Evolutionary conservation across 2,888 invertebrate genomes (phyloP).

Genomic region (Athripsodes cinereus): DNA sequence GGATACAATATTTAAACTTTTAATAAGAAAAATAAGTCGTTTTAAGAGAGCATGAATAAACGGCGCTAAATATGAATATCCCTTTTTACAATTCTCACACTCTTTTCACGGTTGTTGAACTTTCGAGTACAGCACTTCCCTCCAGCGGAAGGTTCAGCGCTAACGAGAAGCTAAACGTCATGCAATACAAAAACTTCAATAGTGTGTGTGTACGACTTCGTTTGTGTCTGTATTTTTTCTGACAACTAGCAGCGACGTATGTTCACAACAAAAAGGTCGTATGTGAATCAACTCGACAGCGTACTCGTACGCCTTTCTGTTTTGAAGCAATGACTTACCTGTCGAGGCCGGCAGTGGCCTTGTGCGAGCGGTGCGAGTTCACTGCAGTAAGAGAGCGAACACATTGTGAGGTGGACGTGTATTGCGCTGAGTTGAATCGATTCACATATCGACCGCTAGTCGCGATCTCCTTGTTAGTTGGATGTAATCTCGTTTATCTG

Average conservation of each 20-base stretch:
- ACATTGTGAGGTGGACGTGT: constrained; percentile 35
- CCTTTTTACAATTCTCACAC: neutral
- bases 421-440: constrained; percentile 32
- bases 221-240: constrained; percentile 41
- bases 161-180: constrained; percentile 29
- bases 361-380: constrained; percentile 51
- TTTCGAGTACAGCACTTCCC: constrained; percentile 6
- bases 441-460: constrained; percentile 16
- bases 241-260: constrained; percentile 38
- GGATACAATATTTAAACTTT: neutral
- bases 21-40: neutral
- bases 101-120: constrained; percentile 6
- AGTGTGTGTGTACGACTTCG: constrained; percentile 42
- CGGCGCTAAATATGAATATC: neutral
- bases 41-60: neutral
- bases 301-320: constrained; percentile 29
- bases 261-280: constrained; percentile 26
- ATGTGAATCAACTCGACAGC: constrained; percentile 27
- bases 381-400: constrained; percentile 50
- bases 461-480: constrained; percentile 14
- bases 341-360: constrained; percentile 55
- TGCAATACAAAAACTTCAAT: constrained; percentile 48
- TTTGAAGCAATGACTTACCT: constrained; percentile 44
- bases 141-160: constrained; percentile 21
- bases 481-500: constrained; percentile 5